Percentiles rank a stretch among this genome's conserved stretches.
These are phyloP conservation scores for Chunga burmeisteri DNA, from an alignment of 2,113 vertebrate species.

Conservation along the genomic window DNA sequence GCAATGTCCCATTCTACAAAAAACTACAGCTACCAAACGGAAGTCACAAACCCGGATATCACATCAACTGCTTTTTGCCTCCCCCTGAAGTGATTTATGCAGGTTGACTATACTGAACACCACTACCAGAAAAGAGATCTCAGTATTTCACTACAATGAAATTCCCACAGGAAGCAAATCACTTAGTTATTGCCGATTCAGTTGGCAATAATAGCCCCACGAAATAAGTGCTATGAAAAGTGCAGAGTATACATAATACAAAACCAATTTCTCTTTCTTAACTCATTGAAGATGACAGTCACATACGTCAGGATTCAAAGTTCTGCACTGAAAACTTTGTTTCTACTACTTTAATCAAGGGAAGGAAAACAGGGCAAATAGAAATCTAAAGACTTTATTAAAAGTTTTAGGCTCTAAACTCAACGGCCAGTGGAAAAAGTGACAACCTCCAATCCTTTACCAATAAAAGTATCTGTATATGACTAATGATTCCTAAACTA, in stretches of 20 bases:
- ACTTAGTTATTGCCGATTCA: background rate
- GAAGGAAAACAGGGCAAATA: background rate
- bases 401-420: background rate
- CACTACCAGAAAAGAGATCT: background rate
- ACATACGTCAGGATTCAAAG: background rate
- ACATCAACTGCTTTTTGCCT: background rate
- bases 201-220: background rate
- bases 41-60: background rate
- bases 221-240: background rate
- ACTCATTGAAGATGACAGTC: background rate
- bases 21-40: background rate
- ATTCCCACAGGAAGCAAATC: background rate
- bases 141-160: background rate
- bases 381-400: background rate
- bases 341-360: background rate
- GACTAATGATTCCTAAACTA: background rate
- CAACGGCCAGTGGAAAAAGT: background rate
- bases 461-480: background rate
- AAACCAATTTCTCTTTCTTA: background rate
- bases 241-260: background rate
- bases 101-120: background rate
- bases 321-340: background rate
- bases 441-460: background rate
- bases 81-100: background rate
- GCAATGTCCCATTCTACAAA: background rate